Evolutionary conservation across 2,888 invertebrate genomes (phyloP).

Genomic region (Blomia tropicalis): DNA sequence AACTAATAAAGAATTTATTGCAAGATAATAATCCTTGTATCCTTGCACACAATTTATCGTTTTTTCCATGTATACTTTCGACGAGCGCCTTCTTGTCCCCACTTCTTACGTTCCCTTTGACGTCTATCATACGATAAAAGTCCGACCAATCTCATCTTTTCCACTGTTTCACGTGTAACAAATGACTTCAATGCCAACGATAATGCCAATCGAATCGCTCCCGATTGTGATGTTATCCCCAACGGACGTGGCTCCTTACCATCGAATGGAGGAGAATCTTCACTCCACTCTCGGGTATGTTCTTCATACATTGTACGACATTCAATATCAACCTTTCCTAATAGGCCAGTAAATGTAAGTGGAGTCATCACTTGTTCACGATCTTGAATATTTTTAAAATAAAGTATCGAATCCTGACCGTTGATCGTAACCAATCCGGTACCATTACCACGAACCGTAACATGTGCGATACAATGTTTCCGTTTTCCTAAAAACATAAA

Average conservation of each 20-base stretch:
- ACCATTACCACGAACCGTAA: conserved; percentile 46
- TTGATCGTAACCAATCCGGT: not conserved
- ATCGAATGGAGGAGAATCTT: conserved; percentile 9
- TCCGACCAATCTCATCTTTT: conserved; percentile 76
- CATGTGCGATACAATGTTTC: conserved; percentile 45
- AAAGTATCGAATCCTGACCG: not conserved
- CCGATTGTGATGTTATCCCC: conserved; percentile 65
- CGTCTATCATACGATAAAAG: conserved; percentile 63
- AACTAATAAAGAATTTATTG: too few relatives aligned
- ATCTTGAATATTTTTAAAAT: not conserved
- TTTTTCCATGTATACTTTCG: conserved; percentile 66
- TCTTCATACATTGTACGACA: conserved; percentile 37
- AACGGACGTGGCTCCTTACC: conserved; percentile 42
- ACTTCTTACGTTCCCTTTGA: conserved; percentile 71
- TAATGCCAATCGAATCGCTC: conserved; percentile 71
- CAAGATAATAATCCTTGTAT: too few relatives aligned
- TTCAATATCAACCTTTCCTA: conserved; percentile 63
- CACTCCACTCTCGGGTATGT: conserved; percentile 22
- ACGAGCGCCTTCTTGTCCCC: conserved; percentile 74
- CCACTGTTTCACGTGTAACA: conserved; percentile 54
- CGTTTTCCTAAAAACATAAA: conserved; percentile 32
- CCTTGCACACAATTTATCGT: conserved; percentile 27
- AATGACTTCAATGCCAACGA: conserved; percentile 67
- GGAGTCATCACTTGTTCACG: conserved; percentile 53
- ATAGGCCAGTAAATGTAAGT: conserved; percentile 38